phyloP scores from a whole-genome alignment of 2,888 invertebrate genomes.

The Anticlea derivata region DNA sequence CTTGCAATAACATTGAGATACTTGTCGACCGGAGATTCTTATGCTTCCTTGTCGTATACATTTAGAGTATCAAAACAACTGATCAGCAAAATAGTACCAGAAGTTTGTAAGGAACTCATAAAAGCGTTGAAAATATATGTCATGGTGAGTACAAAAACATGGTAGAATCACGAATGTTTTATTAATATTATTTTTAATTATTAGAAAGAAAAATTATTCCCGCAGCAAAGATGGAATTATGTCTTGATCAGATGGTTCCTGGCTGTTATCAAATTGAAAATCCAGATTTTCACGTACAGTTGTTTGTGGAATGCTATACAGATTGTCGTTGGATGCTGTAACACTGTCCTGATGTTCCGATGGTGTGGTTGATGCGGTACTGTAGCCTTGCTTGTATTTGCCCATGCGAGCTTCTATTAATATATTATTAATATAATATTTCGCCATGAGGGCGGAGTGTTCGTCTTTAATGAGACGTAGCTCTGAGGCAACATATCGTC shows the following conservation, averaged over 20 bases:
- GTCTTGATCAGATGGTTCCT: constrained; percentile 7
- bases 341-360: not conserved
- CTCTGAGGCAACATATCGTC: constrained; percentile 7
- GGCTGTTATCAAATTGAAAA: constrained; percentile 1
- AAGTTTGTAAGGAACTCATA: constrained; percentile 37
- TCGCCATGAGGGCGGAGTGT: not conserved
- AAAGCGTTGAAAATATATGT: constrained; percentile 32
- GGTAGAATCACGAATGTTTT: not conserved
- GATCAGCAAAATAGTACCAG: constrained; percentile 32
- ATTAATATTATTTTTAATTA: not conserved
- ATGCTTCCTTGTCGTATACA: constrained; percentile 36
- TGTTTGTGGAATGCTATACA: constrained; percentile 1
- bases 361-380: not conserved
- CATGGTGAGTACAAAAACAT: constrained; percentile 3
- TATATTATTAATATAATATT: not conserved
- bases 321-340: not conserved
- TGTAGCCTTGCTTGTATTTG: not conserved
- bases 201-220: not conserved
- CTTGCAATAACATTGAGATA: constrained; percentile 36
- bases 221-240: no score
- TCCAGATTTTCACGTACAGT: constrained; percentile 7
- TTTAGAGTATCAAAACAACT: constrained; percentile 40
- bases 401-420: not conserved
- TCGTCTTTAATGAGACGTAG: not conserved
- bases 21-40: constrained; percentile 36